phyloP scores from a whole-genome alignment of 1,140 invertebrate species.

The Tetramorium simillimum region DNA sequence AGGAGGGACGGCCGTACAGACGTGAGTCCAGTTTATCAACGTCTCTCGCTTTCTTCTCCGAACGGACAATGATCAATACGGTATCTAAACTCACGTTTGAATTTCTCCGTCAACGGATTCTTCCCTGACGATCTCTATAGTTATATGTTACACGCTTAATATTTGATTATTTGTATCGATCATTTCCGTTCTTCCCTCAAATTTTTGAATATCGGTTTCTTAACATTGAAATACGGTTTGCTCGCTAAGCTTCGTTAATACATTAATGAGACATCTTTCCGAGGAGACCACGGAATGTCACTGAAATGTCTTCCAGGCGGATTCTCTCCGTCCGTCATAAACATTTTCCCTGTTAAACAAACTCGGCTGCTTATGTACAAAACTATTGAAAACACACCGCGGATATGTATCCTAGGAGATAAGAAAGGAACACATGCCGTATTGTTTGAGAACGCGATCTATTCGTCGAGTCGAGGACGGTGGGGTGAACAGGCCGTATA shows the following conservation, averaged over 20 bases:
- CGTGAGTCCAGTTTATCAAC: slow-evolving; percentile 83
- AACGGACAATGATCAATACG: not conserved
- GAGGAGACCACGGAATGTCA: not conserved
- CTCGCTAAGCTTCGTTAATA: slow-evolving; percentile 22
- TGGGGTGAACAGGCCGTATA: slow-evolving; percentile 39
- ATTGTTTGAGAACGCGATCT: slow-evolving; percentile 40
- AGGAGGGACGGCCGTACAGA: slow-evolving; percentile 86
- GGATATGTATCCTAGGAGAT: slow-evolving; percentile 16
- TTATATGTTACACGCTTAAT: too few relatives aligned
- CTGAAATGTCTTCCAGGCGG: not conserved
- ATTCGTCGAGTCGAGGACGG: slow-evolving; percentile 31
- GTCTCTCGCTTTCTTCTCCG: not conserved
- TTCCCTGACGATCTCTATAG: not conserved
- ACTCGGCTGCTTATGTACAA: not conserved
- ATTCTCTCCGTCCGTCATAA: slow-evolving; percentile 7
- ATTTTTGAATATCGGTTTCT: not conserved
- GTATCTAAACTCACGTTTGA: not conserved
- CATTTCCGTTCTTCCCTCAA: not conserved
- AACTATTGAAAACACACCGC: slow-evolving; percentile 14
- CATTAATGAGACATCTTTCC: slow-evolving; percentile 27
- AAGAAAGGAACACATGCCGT: slow-evolving; percentile 10
- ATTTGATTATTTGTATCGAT: not conserved
- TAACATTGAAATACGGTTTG: not conserved
- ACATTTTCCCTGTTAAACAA: slow-evolving; percentile 14
- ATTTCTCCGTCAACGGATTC: not conserved